Evolutionary conservation across 1,140 invertebrate species (phyloP), one percentile per base, ranked within the genome.

Genomic region (Trachymyrmex cornetzi): DNA sequence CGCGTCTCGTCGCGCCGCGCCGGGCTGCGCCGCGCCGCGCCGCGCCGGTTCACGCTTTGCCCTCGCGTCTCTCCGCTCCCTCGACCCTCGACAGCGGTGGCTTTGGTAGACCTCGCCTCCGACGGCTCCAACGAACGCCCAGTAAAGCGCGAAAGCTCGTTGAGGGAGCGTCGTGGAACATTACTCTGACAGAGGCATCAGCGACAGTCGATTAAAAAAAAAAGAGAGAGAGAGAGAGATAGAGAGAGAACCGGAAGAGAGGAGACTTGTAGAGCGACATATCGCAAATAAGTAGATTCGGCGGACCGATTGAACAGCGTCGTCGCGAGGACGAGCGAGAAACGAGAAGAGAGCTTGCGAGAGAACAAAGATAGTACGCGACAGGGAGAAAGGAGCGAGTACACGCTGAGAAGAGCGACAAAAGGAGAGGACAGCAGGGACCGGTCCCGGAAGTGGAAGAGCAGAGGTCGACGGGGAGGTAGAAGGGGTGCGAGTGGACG

Each of bases 101-200:
- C 27, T 81, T 14, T 19, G 30, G 24, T 64, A 77, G 63, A 57
- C 85, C 69, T 84, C 80, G 53, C 79, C 69, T 80, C 75, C 27
- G 38, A 44, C 80, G 53, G 67, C 63, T 80, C 75, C 27, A 69
- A 77, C 77, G 69, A 87, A 81, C 86, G 82, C 85, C 89, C 93
- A 94, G 94, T 94, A 90, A 66, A 89, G 89, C 93, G 92, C 85
- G 77, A 92, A 90, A 93, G 86, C 86, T 93, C 87, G 86, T 50
- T 84, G 81, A 24, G 87, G 67, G 75, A 75, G 34, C 66, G 44
- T 89, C 77, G 75, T 67, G n/a, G 34, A 53, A 38, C 5, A 34
- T n/a, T 16, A 57, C 53, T 27, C n/a, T 30, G 67, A n/a, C 55
- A 48, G 55, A 61, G 22, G 24, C 22, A n/a, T 71, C 77, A 12